Evolutionary conservation across 1,140 invertebrate species (phyloP).

Genomic region (Drosophila athabasca): DNA sequence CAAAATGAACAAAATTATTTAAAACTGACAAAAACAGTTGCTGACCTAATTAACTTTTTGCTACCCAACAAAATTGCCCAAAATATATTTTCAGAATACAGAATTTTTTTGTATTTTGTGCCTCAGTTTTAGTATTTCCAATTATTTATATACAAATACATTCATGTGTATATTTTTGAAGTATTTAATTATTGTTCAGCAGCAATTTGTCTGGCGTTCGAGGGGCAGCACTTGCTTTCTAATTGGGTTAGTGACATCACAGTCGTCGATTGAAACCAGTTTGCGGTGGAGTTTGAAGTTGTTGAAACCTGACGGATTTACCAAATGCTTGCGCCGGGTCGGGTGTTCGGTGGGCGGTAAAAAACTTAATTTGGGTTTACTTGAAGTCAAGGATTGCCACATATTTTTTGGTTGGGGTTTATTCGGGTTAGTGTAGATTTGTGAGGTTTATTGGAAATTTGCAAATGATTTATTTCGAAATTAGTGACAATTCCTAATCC

Average conservation of each 20-base stretch:
- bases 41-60: conserved; percentile 73
- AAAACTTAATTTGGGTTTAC: conserved; percentile 35
- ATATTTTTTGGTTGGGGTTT: conserved; percentile 9
- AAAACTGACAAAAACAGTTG: conserved; percentile 78
- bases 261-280: conserved; percentile 32
- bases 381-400: conserved; percentile 34
- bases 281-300: conserved; percentile 16
- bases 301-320: conserved; percentile 30
- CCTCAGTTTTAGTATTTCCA: conserved; percentile 28
- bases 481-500: too few relatives aligned
- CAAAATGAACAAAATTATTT: conserved; percentile 49
- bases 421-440: too few relatives aligned
- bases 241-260: conserved; percentile 50
- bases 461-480: too few relatives aligned
- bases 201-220: background rate
- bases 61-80: conserved; percentile 26
- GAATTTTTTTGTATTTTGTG: conserved; percentile 12
- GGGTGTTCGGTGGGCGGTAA: conserved; percentile 1
- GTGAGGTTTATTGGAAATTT: too few relatives aligned
- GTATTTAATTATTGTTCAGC: conserved; percentile 32
- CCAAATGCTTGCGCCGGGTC: conserved; percentile 15
- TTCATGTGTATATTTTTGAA: too few relatives aligned
- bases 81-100: conserved; percentile 35
- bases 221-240: conserved; percentile 43
- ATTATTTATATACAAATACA: conserved; percentile 4